These are phyloP conservation scores for Bombus sylvicola DNA, from an alignment of 1,140 invertebrate species.

Conservation along the genomic window DNA sequence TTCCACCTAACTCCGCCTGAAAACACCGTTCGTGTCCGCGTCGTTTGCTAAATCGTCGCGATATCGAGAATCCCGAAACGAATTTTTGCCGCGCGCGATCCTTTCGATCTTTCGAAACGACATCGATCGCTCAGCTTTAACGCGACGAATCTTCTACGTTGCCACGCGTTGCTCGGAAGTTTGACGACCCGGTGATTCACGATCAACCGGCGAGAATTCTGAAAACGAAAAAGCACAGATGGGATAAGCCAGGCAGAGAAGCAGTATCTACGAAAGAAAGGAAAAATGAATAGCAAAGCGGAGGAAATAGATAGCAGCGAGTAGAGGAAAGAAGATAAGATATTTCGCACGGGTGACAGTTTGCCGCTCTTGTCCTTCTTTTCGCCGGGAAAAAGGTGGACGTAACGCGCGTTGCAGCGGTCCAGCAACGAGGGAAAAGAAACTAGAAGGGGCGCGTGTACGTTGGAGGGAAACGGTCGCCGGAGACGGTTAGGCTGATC, in stretches of 20 bases:
- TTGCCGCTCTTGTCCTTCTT: conserved; percentile 66
- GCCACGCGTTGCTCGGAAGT: background rate
- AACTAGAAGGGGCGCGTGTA: conserved; percentile 34
- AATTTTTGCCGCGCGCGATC: background rate
- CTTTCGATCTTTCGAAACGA: background rate
- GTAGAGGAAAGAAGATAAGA: conserved; percentile 39
- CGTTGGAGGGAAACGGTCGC: conserved; percentile 67
- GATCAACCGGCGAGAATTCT: background rate
- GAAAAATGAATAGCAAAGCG: conserved; percentile 9
- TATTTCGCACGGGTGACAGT: conserved; percentile 70
- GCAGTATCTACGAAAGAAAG: background rate
- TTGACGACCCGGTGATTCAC: conserved; percentile 26
- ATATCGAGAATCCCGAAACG: background rate
- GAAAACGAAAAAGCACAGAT: background rate
- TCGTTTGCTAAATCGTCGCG: conserved; percentile 17
- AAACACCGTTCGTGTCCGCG: conserved; percentile 5
- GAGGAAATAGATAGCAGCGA: background rate
- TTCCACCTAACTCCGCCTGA: conserved; percentile 30
- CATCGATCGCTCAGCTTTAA: conserved; percentile 23
- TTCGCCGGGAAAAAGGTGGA: conserved; percentile 40
- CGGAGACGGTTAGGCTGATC: conserved; percentile 73
- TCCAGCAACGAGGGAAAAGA: conserved; percentile 1
- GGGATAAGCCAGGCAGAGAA: background rate
- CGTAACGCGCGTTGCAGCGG: conserved; percentile 23
- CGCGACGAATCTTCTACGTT: background rate